A percentile compares a stretch with the other conserved stretches of the same genome.
These are phyloP conservation scores for Diorhabda elongata DNA, from an alignment of 1,140 invertebrate species.

Conservation along the genomic window DNA sequence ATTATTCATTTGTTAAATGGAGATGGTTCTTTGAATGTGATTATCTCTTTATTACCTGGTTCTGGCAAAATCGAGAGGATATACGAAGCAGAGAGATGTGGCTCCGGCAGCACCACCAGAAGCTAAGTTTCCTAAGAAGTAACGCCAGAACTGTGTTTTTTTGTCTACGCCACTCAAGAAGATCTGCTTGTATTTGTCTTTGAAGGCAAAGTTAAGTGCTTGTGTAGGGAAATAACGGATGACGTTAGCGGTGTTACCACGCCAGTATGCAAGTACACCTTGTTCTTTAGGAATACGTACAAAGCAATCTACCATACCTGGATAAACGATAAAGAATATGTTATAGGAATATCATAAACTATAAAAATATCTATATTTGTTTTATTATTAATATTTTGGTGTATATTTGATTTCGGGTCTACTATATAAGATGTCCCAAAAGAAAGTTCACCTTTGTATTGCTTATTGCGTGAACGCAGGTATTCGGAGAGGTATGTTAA, in stretches of 20 bases:
- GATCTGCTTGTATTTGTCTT: slow-evolving; percentile 82
- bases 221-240: slow-evolving; percentile 93
- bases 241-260: slow-evolving; percentile 92
- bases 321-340: slow-evolving; percentile 23
- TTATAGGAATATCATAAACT: too few relatives aligned
- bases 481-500: not conserved
- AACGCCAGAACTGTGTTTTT: slow-evolving; percentile 82
- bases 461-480: too few relatives aligned
- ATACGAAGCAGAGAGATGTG: slow-evolving; percentile 91
- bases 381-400: too few relatives aligned
- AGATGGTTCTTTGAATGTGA: not conserved
- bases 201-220: slow-evolving; percentile 94
- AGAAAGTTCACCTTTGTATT: too few relatives aligned
- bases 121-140: slow-evolving; percentile 82
- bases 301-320: slow-evolving; percentile 84
- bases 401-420: too few relatives aligned
- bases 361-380: too few relatives aligned
- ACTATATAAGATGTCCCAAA: too few relatives aligned
- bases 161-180: slow-evolving; percentile 84
- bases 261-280: slow-evolving; percentile 82
- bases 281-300: slow-evolving; percentile 83
- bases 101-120: slow-evolving; percentile 93
- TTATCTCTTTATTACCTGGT: slow-evolving; percentile 62
- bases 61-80: slow-evolving; percentile 92
- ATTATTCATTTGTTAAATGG: not conserved